phyloP scores from a whole-genome alignment of 1,140 invertebrate species.

The Drosophila ohnishii region DNA sequence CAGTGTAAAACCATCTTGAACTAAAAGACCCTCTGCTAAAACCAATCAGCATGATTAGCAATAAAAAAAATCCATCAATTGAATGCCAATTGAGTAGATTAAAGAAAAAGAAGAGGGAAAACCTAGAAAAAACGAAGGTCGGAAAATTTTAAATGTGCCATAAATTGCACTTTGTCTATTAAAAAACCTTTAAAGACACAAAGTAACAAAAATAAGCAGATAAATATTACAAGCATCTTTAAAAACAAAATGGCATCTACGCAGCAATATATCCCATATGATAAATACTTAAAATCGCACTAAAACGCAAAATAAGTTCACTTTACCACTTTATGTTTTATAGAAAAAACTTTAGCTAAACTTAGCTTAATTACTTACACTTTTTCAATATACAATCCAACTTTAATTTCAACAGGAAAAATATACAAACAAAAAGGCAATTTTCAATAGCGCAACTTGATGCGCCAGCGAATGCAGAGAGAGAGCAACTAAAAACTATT shows the following conservation, averaged over 20 bases:
- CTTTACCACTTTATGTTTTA: neutral
- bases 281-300: neutral
- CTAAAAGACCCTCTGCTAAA: constrained; percentile 1
- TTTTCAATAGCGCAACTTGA: constrained; percentile 25
- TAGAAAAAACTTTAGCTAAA: neutral
- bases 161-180: neutral
- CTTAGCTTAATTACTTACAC: neutral
- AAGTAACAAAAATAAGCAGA: neutral
- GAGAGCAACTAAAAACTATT: constrained; percentile 49
- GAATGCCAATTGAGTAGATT: constrained; percentile 50
- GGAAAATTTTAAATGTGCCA: neutral
- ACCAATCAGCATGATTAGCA: constrained; percentile 44
- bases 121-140: constrained; percentile 7
- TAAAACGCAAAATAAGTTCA: neutral
- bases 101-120: neutral
- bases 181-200: neutral
- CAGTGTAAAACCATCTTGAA: neutral
- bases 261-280: neutral
- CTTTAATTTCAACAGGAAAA: constrained; percentile 1
- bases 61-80: constrained; percentile 40
- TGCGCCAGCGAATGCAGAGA: constrained; percentile 34
- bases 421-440: neutral
- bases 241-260: neutral
- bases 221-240: neutral
- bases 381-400: constrained; percentile 4